A percentile compares a stretch with the other conserved stretches of the same genome.
Conservation (phyloP, 2,113 vertebrate genomes). For the Manacus vitellinus region DNA sequence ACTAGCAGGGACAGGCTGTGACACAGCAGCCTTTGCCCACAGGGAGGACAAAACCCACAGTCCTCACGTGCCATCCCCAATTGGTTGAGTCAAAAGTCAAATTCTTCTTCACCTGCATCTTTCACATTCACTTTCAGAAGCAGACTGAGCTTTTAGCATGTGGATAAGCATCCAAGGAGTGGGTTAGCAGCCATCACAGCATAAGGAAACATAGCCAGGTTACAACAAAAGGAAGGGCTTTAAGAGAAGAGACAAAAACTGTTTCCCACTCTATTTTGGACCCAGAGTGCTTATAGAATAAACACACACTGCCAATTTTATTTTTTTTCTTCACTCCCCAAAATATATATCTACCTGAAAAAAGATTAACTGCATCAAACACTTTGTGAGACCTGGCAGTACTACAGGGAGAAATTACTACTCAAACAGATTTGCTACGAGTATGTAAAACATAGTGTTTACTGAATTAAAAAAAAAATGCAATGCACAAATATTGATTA, state of each 20-base stretch:
- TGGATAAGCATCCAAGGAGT: not conserved
- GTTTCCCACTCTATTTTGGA: not conserved
- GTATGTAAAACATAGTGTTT: not conserved
- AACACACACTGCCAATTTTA: rapidly evolving
- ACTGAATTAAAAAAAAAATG: not conserved
- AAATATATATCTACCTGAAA: not conserved
- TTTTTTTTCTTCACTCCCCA: not conserved
- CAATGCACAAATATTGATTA: not conserved
- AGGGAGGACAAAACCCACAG: not conserved
- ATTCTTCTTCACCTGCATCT: not conserved
- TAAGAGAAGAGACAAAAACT: not conserved
- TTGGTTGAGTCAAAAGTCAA: not conserved
- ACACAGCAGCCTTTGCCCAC: not conserved
- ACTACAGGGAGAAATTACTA: not conserved
- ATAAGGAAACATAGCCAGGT: not conserved
- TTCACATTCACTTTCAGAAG: not conserved
- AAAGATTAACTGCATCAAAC: not conserved
- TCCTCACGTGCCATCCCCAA: not conserved
- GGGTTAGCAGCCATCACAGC: not conserved
- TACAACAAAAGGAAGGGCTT: not conserved
- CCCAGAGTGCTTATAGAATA: not conserved
- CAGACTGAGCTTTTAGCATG: rapidly evolving
- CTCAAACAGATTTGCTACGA: not conserved
- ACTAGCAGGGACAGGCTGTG: not conserved
- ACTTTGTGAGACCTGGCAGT: not conserved